A percentile compares a stretch with the other conserved stretches of the same genome.
Conservation (phyloP, 2,113 vertebrate genomes). For the Tetrax tetrax region DNA sequence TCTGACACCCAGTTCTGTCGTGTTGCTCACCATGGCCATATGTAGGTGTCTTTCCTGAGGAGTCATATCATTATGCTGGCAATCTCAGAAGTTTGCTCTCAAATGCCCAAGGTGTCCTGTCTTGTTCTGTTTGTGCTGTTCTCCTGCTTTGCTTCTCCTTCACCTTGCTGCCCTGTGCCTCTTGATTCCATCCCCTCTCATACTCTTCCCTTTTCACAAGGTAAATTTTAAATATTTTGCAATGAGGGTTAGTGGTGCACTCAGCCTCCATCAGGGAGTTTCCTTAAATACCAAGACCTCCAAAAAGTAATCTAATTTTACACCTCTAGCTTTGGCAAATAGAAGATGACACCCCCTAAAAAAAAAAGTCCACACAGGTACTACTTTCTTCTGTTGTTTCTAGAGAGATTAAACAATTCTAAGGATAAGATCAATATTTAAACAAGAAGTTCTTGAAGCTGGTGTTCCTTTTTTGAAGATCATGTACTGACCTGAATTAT, state of each 20-base stretch:
- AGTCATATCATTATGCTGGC: background rate
- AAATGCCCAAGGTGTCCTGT: background rate
- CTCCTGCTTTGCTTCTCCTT: background rate
- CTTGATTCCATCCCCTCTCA: accelerated
- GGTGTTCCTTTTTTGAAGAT: background rate
- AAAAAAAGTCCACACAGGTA: background rate
- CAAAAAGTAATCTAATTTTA: background rate
- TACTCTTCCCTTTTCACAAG: background rate
- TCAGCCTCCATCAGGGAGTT: background rate
- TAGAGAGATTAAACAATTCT: background rate
- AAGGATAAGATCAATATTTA: conserved; percentile 11
- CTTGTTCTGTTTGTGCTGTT: background rate
- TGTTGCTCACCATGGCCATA: background rate
- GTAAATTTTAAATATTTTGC: background rate
- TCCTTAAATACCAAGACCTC: background rate
- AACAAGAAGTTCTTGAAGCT: conserved; percentile 1
- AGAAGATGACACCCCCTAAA: background rate
- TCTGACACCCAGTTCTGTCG: background rate
- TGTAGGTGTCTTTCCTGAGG: background rate
- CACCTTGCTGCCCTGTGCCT: background rate
- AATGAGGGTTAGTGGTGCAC: background rate
- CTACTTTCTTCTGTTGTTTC: background rate
- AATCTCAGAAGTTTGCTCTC: background rate
- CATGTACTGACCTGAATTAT: background rate
- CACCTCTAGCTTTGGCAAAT: background rate